Evolutionary conservation across 2,797 vertebrate species (phyloP), one percentile per base, ranked within the genome.

Genomic region (Pantherophis vulpinus): DNA sequence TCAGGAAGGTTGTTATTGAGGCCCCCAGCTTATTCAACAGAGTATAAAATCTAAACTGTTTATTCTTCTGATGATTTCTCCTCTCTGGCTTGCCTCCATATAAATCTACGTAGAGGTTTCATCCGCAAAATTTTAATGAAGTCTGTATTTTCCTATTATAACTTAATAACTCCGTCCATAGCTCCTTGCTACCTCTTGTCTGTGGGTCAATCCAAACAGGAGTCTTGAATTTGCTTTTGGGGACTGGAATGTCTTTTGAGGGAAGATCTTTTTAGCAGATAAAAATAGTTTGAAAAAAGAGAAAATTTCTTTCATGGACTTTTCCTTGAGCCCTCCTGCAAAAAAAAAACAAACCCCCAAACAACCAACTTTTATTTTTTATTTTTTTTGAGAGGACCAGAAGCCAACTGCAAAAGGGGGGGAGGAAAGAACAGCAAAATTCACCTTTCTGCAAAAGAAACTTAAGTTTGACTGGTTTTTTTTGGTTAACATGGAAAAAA

Each of bases 91-190:
- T 96, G 96, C 95, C 93, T 96, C 95, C 91, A 93, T 58, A 61
- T 1, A 79, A 90, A 37, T 91, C 87, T 92, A 25, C 94, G 91
- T 91, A 93, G 59, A 92, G 94, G 95, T 96, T 96, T 94, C 95
- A 95, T 96, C 92, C 60, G 93, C 91, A 95, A 91, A 95, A 95
- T 94, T 95, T 89, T 83, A 90, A 92, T 96, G 95, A 96, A 96
- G 96, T 95, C 95, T 83, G 9, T 42, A 47, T 25, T 83, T 83
- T 23, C 32, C 70, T 4, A 42, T 79, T 88, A 94, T 96, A 96
- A 94, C 94, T 97, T 96, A 95, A 93, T 96, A 95, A 94, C 94
- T 95, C 90, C 58, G 66, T 23, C 91, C 74, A 94, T 96, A 96
- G 90, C 93, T 95, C 93, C 92, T 37, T 90, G 92, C 93, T 92